phyloP scores from a whole-genome alignment of 2,797 vertebrate species.

The Chelonia mydas region DNA sequence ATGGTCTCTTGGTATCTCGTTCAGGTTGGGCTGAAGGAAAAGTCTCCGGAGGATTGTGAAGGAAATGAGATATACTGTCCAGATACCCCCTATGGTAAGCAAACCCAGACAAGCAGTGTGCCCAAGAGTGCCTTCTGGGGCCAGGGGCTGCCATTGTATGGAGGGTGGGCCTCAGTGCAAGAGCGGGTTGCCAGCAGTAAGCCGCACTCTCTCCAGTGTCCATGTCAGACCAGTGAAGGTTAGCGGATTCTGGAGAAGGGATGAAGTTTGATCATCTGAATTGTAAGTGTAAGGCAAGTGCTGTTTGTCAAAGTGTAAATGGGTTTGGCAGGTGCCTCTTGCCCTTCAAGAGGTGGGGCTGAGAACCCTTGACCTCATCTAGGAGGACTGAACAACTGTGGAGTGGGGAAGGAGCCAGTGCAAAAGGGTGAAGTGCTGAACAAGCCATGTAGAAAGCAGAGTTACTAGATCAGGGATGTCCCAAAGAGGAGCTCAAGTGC shows the following conservation, averaged over 20 bases:
- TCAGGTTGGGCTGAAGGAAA: constrained; percentile 82
- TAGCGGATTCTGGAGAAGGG: constrained; percentile 11
- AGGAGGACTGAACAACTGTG: constrained; percentile 16
- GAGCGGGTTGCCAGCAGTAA: background rate
- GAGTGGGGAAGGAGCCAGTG: constrained; percentile 37
- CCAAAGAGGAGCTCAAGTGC: background rate
- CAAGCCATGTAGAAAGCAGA: constrained; percentile 34
- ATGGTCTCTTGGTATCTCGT: constrained; percentile 28
- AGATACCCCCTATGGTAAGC: constrained; percentile 90
- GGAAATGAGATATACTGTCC: constrained; percentile 88
- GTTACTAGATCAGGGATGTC: constrained; percentile 15
- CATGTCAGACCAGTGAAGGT: background rate
- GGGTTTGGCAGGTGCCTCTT: background rate
- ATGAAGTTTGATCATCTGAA: background rate
- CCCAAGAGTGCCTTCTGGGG: constrained; percentile 13
- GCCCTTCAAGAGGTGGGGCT: constrained; percentile 36
- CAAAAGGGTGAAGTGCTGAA: background rate
- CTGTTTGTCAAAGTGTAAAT: constrained; percentile 33
- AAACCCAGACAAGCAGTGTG: constrained; percentile 16
- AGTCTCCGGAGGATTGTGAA: constrained; percentile 81
- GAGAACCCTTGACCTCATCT: constrained; percentile 22
- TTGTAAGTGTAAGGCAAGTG: constrained; percentile 23
- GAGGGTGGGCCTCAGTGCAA: background rate
- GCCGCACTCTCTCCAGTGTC: background rate
- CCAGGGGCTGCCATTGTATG: background rate